Conservation (phyloP, 2,797 vertebrate genomes). For the Muraenolepis orangiensis region DNA sequence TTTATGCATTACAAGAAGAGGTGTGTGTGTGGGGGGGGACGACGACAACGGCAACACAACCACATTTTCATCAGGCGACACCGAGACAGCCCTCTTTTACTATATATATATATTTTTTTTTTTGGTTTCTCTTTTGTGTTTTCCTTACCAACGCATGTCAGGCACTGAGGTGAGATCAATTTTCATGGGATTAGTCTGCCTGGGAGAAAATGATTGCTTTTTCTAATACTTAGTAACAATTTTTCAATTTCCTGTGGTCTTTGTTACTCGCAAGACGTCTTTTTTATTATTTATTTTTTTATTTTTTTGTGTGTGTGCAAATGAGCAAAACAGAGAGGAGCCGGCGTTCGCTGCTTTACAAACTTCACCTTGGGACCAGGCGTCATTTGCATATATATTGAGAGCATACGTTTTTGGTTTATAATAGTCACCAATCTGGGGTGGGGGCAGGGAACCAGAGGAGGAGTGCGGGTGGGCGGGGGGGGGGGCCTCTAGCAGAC, state of each 20-base stretch:
- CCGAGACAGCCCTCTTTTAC: constrained; percentile 49
- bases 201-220: constrained; percentile 78
- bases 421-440: constrained; percentile 75
- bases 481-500: constrained; percentile 66
- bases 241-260: constrained; percentile 80
- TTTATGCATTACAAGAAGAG: constrained; percentile 23
- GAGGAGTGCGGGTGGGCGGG: neutral
- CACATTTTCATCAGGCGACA: constrained; percentile 59
- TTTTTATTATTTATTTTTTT: neutral
- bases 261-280: constrained; percentile 75
- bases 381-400: constrained; percentile 90
- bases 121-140: constrained; percentile 57
- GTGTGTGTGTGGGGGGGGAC: no score
- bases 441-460: constrained; percentile 55
- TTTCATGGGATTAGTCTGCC: constrained; percentile 75
- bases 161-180: constrained; percentile 73
- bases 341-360: constrained; percentile 64
- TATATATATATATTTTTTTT: no score
- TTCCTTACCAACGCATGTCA: constrained; percentile 61
- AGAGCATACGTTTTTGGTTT: constrained; percentile 86
- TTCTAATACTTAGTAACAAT: constrained; percentile 78
- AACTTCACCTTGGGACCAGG: constrained; percentile 78
- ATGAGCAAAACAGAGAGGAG: constrained; percentile 78
- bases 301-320: constrained; percentile 71
- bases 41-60: constrained; percentile 58